Conservation (phyloP, 2,113 vertebrate species). For the Chaetorhynchus papuensis region DNA sequence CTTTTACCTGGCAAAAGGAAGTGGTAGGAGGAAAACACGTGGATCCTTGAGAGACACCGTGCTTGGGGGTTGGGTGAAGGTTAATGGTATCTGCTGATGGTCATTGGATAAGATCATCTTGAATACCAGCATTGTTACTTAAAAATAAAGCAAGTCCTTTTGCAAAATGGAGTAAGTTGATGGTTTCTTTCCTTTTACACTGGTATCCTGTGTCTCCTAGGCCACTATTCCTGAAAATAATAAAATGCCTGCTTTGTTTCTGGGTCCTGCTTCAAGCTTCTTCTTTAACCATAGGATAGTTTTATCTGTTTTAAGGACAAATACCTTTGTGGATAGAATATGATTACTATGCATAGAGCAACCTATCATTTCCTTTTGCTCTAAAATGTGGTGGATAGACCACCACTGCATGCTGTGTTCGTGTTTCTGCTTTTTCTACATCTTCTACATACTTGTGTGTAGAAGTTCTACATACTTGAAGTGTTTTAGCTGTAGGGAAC, state of each 20-base stretch:
- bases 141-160: background rate
- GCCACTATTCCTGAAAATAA: background rate
- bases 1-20: background rate
- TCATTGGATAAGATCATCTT: background rate
- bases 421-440: background rate
- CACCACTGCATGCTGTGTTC: background rate
- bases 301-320: conserved; percentile 26
- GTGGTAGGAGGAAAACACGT: background rate
- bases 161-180: background rate
- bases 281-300: background rate
- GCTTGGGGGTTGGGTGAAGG: background rate
- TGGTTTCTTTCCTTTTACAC: background rate
- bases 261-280: background rate
- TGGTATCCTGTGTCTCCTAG: background rate
- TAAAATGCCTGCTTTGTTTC: conserved; percentile 16
- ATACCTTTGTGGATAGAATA: background rate
- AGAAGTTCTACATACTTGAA: too few species aligned
- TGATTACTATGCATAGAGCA: background rate
- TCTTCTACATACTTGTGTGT: background rate
- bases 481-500: conserved; percentile 26
- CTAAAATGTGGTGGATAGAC: background rate
- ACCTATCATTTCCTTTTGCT: background rate
- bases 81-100: background rate
- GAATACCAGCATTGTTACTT: background rate
- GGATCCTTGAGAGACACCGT: background rate